Evolutionary conservation across 2,888 invertebrate genomes (phyloP).

Genomic region (Tiliacea aurago): DNA sequence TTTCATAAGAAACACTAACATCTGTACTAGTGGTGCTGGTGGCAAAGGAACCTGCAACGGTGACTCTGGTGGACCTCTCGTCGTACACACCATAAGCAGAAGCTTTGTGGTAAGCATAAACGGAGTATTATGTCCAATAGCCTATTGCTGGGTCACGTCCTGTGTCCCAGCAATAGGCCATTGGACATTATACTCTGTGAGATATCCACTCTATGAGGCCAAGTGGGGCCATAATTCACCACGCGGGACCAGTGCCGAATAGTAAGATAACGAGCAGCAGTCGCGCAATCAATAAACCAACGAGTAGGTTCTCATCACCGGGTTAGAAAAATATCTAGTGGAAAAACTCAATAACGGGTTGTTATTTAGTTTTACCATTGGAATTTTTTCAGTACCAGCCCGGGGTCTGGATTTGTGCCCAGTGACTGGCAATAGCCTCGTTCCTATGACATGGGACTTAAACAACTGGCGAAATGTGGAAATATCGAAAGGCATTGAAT

Average conservation of each 20-base stretch:
- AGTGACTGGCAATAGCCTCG: not conserved
- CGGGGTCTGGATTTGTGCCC: not conserved
- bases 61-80: slow-evolving; percentile 74
- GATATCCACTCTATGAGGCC: not conserved
- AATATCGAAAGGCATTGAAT: too few relatives aligned
- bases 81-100: slow-evolving; percentile 29
- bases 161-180: too few relatives aligned
- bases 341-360: not conserved
- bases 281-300: not conserved
- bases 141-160: not conserved
- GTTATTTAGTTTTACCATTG: not conserved
- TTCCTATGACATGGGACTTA: not conserved
- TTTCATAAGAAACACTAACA: slow-evolving; percentile 66
- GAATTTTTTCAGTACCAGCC: not conserved
- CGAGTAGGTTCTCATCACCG: not conserved
- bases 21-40: slow-evolving; percentile 78
- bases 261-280: not conserved
- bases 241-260: not conserved
- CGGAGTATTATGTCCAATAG: not conserved
- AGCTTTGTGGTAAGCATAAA: slow-evolving; percentile 61
- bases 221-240: not conserved
- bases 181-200: not conserved
- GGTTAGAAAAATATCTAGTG: not conserved
- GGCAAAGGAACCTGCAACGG: slow-evolving; percentile 75
- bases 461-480: not conserved